Evolutionary conservation across 1,140 invertebrate species (phyloP).

Genomic region (Trachymyrmex septentrionalis): DNA sequence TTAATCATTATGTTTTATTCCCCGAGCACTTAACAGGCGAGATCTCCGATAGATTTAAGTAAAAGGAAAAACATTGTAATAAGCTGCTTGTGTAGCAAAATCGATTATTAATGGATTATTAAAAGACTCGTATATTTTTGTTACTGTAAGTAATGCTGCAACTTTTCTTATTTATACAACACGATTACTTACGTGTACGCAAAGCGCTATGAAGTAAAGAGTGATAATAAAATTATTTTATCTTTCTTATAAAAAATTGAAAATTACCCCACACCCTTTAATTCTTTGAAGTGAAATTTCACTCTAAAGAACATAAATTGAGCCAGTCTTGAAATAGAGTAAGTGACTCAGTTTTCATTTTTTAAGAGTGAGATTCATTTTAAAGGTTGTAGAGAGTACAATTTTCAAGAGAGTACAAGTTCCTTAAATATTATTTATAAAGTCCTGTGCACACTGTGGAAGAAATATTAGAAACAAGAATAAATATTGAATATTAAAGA

Average conservation of each 20-base stretch:
- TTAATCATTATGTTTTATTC: conserved; percentile 63
- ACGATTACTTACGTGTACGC: not conserved
- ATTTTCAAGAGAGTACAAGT: not conserved
- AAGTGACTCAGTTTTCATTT: no score
- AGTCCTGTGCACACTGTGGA: no score
- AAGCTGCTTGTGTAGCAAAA: not conserved
- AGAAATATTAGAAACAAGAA: no score
- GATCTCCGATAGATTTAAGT: conserved; percentile 19
- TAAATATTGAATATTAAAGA: no score
- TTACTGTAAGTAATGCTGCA: not conserved
- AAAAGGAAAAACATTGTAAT: not conserved
- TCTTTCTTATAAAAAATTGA: not conserved
- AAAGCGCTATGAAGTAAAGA: no score
- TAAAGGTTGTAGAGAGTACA: no score
- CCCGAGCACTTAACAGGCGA: conserved; percentile 19
- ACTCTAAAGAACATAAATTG: no score
- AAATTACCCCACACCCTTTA: not conserved
- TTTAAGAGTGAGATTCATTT: no score
- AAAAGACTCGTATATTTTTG: not conserved
- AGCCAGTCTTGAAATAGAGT: no score
- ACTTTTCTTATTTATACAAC: not conserved
- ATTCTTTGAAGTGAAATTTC: no score
- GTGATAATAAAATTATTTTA: not conserved
- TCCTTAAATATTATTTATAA: not conserved
- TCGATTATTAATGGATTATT: conserved; percentile 31